Evolutionary conservation across 2,113 vertebrate genomes (phyloP).

Genomic region (Haliaeetus leucogaster): DNA sequence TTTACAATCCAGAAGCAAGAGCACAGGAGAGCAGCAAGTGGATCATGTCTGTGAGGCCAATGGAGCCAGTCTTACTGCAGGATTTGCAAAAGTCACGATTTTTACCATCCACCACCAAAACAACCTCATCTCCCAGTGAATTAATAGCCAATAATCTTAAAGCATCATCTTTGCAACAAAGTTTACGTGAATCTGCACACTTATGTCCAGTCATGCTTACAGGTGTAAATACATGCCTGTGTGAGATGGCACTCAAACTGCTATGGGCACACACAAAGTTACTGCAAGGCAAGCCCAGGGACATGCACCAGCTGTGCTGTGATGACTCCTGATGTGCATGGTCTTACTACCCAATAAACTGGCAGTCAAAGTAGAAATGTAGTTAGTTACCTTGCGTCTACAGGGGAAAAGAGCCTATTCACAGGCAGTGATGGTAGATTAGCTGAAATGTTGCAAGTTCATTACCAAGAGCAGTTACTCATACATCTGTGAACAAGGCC

Average conservation of each 20-base stretch:
- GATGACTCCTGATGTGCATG: neutral
- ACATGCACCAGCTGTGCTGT: neutral
- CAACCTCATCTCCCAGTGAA: neutral
- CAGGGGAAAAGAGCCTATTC: neutral
- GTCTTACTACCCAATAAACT: neutral
- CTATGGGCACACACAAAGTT: neutral
- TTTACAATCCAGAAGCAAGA: neutral
- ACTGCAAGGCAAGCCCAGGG: neutral
- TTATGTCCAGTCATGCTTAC: accelerated
- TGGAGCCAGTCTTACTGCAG: neutral
- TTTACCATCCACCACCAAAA: neutral
- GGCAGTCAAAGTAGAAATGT: neutral
- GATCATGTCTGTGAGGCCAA: neutral
- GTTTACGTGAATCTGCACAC: neutral
- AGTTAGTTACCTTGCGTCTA: neutral
- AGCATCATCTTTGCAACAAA: neutral
- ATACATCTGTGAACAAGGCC: neutral
- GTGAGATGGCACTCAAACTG: neutral
- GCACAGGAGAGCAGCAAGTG: neutral
- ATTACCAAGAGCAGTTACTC: neutral
- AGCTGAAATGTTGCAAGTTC: neutral
- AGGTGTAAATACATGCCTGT: neutral
- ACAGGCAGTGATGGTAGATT: neutral
- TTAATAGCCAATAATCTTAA: neutral
- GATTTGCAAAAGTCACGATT: neutral